Evolutionary conservation across 2,797 vertebrate genomes (phyloP), one percentile per base, ranked within the genome.

Genomic region (Sebastolobus altivelis): DNA sequence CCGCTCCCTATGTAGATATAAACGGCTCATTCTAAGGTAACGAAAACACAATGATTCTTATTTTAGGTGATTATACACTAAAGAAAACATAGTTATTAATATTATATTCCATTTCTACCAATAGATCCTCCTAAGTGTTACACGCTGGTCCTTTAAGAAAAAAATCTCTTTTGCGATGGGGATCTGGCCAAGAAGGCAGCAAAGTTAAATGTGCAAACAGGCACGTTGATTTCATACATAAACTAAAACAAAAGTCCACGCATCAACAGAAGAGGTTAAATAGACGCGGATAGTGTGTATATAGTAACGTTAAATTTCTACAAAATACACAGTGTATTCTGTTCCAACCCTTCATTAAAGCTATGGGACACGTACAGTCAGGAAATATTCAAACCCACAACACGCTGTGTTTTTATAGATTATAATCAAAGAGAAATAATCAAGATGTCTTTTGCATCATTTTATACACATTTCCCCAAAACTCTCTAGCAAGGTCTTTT

Each of bases 381-480:
- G 27, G 8, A 46, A 61, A 49, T 2, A 58, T 71, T 70, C 22
- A 68, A 56, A 35, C 12, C 14, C 1, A 33, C 58, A 58, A 22
- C 38, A 35, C 46, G 46, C 20, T 37, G 8, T 54, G 27, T 46
- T 62, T 62, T 62, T 49, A n/a, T 25, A 40, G 62, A 40, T 65
- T 43, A 27, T 18, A 43, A 65, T 81, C 63, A 69, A 40, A 66
- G 8, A 66, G 7, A 71, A 62, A 70, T 43, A 37, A 56, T 52
- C 0, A 0, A 65, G 25, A 29, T 60, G 56, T 61, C 25, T 56
- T 5, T n/a, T 58, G 13, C 20, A 62, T 74, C 31, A 65, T 73
- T 80, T 35, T 69, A 5, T 31, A 68, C 14, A 62, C 20, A 18
- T 78, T 69, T 54, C 3, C 65, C 13, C 49, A 75, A 38, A 77